phyloP scores from a whole-genome alignment of 2,797 vertebrate species.

The Malurus leucopterus region DNA sequence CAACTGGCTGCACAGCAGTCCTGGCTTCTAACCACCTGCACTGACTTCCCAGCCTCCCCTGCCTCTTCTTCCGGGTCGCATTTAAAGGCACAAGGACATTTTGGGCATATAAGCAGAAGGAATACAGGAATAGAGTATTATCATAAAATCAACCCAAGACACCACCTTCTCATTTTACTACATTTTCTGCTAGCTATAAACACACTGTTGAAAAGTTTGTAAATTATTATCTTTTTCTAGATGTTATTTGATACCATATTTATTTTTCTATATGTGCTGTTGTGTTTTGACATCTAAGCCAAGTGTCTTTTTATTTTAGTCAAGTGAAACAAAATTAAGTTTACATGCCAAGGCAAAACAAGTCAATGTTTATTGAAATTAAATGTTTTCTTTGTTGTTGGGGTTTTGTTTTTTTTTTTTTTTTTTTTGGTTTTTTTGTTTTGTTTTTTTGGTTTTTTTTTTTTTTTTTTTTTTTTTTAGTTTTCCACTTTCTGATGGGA shows the following conservation, averaged over 20 bases:
- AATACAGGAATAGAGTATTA: too few relatives aligned
- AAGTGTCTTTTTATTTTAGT: constrained; percentile 23
- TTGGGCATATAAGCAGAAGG: too few relatives aligned
- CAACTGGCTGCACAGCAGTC: too few relatives aligned
- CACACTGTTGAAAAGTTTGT: neutral
- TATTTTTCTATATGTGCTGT: neutral
- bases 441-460: neutral
- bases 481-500: neutral
- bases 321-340: neutral
- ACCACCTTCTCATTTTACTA: neutral
- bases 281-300: constrained; percentile 12
- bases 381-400: neutral
- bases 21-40: too few relatives aligned
- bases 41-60: too few relatives aligned
- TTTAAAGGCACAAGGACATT: too few relatives aligned
- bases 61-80: too few relatives aligned
- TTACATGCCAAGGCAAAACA: neutral
- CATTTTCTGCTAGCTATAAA: neutral
- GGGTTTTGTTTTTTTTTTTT: neutral
- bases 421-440: neutral
- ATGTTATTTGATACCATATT: neutral
- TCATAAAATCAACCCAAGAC: too few relatives aligned
- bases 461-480: neutral
- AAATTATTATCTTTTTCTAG: neutral
- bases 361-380: neutral